Evolutionary conservation across 2,113 vertebrate genomes (phyloP), one percentile per base, ranked within the genome.

Genomic region (Suricata suricatta): DNA sequence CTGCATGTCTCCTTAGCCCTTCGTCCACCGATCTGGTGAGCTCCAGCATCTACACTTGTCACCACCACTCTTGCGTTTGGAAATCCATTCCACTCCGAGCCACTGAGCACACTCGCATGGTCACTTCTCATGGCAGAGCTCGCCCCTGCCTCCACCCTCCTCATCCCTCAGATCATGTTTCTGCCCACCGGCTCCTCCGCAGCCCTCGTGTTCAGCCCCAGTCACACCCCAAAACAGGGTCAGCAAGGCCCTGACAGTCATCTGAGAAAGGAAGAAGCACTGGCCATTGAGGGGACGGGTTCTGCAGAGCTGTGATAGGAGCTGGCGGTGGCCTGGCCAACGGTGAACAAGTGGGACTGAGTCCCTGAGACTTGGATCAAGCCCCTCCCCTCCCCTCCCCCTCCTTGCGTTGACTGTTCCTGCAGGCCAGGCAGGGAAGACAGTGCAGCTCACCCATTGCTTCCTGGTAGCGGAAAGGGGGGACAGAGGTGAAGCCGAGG

Each of bases 51-150:
- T 84, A 88, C 72, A 81, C 95, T 38, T 4, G 41, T 95, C 98
- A 94, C 96, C 50, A 69, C 88, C 96, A 94, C 93, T 93, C 89
- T 83, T 44, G 27, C 92, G 21, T 94, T 69, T 31, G 86, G 95
- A 95, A 92, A 88, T 87, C 89, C 97, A 97, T 98, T 81, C 97
- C 96, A 95, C 96, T 64, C 69, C 2, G 12, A 97, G 90, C 95
- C 96, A 79, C 94, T 25, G 23, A 44, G n/a, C 92, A 96, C 95
- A 84, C 81, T 52, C 7, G 14, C 96, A 98, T 95, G n/a, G 15
- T 81, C 86, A 71, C 88, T 33, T 47, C 52, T 89, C 72, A 66
- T 83, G 80, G 76, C 66, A 86, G 52, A 29, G 52, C 54, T 12
- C 41, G 0, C 71, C 41, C 38, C 76, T 27, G 7, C 88, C 79